Conservation (phyloP, 2,797 vertebrate species). For the Borostomias antarcticus region DNA sequence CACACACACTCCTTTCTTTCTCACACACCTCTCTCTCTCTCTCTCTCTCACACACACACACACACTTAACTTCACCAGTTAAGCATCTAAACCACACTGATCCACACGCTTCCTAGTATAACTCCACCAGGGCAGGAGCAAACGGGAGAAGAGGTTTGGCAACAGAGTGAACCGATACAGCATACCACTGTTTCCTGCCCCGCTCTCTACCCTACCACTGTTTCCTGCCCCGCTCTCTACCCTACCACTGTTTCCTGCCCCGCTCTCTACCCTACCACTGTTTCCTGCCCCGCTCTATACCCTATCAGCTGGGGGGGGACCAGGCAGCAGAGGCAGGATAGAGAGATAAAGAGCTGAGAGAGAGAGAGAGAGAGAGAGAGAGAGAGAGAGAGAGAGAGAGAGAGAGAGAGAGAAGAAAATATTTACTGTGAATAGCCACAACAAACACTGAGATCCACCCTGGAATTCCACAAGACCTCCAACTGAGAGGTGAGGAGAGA, state of each 20-base stretch:
- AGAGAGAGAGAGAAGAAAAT: not conserved
- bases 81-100: too few species aligned
- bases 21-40: too few species aligned
- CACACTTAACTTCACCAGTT: not conserved
- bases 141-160: not conserved
- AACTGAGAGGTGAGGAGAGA: conserved; percentile 45
- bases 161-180: conserved; percentile 21
- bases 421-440: not conserved
- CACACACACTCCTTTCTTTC: too few species aligned
- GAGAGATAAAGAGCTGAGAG: conserved; percentile 37
- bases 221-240: too few species aligned
- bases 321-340: conserved; percentile 49
- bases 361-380: conserved; percentile 48
- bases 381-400: conserved; percentile 29
- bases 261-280: too few species aligned
- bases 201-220: too few species aligned
- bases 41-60: not conserved
- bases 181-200: too few species aligned
- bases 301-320: conserved; percentile 49
- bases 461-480: conserved; percentile 33
- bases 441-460: conserved; percentile 45
- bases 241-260: too few species aligned
- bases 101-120: too few species aligned
- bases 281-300: too few species aligned
- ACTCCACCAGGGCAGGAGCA: not conserved